These are phyloP conservation scores for Anthophora plumipes DNA, from an alignment of 2,888 invertebrate species.

Conservation along the genomic window DNA sequence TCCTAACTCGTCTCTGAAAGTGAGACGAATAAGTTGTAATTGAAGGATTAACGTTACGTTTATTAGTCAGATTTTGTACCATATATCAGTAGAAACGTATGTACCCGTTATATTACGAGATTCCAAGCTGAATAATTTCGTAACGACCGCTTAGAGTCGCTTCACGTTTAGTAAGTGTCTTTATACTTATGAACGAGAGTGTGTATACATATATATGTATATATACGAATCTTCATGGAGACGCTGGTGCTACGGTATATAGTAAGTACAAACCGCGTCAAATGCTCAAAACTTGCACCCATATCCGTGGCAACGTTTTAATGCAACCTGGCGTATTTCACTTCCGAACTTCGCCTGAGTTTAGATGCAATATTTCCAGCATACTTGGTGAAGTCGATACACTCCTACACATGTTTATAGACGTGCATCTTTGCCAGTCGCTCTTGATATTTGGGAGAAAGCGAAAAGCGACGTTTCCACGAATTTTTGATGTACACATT, in stretches of 20 bases:
- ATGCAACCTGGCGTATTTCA: constrained; percentile 69
- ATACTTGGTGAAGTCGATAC: constrained; percentile 62
- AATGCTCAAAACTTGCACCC: constrained; percentile 68
- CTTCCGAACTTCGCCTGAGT: constrained; percentile 64
- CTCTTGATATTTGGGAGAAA: constrained; percentile 20
- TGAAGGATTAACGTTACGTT: no score
- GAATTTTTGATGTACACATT: neutral
- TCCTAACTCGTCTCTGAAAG: no score
- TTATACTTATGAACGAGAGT: no score
- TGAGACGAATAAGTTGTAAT: no score
- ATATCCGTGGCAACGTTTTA: constrained; percentile 68
- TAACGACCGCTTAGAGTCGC: no score
- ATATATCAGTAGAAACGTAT: no score
- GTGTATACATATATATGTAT: no score
- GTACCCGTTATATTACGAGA: no score
- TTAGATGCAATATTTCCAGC: constrained; percentile 69
- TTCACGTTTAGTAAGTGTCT: no score
- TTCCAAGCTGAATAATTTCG: no score
- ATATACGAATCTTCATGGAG: neutral
- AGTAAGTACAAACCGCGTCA: constrained; percentile 48
- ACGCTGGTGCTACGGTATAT: neutral
- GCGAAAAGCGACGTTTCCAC: neutral
- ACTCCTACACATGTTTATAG: neutral
- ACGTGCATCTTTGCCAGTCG: constrained; percentile 39
- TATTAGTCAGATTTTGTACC: no score